These are phyloP conservation scores for Tholera decimalis DNA, from an alignment of 2,888 invertebrate genomes.

Conservation along the genomic window DNA sequence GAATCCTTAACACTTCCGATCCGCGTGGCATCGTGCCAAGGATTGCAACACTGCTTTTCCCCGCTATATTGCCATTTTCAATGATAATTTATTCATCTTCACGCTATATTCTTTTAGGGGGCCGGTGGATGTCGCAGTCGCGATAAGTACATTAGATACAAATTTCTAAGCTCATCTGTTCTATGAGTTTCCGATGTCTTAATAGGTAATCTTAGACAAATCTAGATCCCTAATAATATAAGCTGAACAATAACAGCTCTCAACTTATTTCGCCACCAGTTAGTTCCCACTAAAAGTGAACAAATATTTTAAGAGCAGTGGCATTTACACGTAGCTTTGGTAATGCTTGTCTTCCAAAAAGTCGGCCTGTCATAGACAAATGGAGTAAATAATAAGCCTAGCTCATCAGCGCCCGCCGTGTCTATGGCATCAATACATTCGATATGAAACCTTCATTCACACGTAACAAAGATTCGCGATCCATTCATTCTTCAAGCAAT, in stretches of 20 bases:
- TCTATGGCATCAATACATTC: conserved; percentile 28
- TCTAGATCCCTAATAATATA: neutral
- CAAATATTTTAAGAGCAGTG: conserved; percentile 16
- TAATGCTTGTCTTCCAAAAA: conserved; percentile 5
- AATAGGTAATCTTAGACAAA: neutral
- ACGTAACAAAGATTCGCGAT: conserved; percentile 26
- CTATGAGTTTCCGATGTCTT: neutral
- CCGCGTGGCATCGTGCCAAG: conserved; percentile 59
- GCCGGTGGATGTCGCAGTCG: conserved; percentile 9
- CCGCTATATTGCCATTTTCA: conserved; percentile 48
- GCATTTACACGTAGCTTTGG: conserved; percentile 1
- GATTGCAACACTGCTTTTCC: conserved; percentile 48
- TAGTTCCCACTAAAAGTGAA: too few relatives aligned
- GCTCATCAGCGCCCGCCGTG: conserved; percentile 2
- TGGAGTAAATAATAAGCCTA: conserved; percentile 22
- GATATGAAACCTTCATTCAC: conserved; percentile 20
- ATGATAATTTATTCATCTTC: conserved; percentile 58
- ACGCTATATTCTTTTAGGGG: conserved; percentile 47
- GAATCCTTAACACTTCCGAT: conserved; percentile 62
- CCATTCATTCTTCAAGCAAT: conserved; percentile 31
- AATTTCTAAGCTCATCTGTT: neutral
- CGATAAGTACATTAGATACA: conserved; percentile 6
- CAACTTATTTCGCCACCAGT: too few relatives aligned
- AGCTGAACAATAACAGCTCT: too few relatives aligned
- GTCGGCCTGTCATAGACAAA: conserved; percentile 7